Evolutionary conservation across 2,113 vertebrate species (phyloP), one percentile per base, ranked within the genome.

Genomic region (Entelurus aequoreus): DNA sequence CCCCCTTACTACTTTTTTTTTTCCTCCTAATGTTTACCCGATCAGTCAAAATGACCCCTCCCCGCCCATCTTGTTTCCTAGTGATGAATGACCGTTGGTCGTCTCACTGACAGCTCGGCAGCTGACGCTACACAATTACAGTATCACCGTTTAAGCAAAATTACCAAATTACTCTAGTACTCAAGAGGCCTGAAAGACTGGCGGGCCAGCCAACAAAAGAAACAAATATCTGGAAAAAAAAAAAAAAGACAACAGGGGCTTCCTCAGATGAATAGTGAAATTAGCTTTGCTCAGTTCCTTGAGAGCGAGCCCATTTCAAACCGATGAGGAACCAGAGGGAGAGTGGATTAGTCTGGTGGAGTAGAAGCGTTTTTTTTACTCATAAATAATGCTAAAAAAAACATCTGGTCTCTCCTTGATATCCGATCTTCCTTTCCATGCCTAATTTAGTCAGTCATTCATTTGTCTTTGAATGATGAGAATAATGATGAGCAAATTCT

Each of bases 111-210:
- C 87, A 93, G 75, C 69, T 74, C 54, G 77, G 71, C 89, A 90
- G 83, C 89, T 90, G 87, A 87, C 84, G 90, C 88, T 85, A 87
- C 77, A 75, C 69, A 72, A 91, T 90, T 90, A 88, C 64, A 84
- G 81, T 61, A 89, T 88, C 72, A 81, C 78, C 80, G 56, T 91
- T 90, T 87, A 91, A 84, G 72, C 78, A 85, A 89, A 91, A 91
- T 92, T 88, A 88, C 89, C 89, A 85, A 91, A 90, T 79, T 82
- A 88, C 75, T 75, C 60, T 64, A 73, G 80, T 67, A 65, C 87
- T 87, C 77, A 72, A 76, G 76, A 77, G 81, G 77, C 80, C 68
- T 63, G 62, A 72, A 78, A 62, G 11, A 90, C 62, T 88, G 87
- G 81, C 84, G 84, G 78, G 81, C 78, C 74, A 46, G 77, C 79